Evolutionary conservation across 2,797 vertebrate genomes (phyloP).

Genomic region (Oreochromis grahami): DNA sequence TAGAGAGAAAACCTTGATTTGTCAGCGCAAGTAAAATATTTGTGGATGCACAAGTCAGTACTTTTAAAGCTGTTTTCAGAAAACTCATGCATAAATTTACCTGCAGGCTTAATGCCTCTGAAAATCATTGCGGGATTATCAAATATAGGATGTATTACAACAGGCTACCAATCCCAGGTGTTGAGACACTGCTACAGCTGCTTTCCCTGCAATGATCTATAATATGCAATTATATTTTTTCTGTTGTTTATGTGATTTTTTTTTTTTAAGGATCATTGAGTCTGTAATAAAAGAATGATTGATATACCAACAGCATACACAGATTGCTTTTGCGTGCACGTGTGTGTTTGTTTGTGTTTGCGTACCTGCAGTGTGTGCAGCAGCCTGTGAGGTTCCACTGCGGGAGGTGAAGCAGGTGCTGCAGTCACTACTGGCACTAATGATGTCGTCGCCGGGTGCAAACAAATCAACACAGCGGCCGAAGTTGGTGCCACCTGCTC

Average conservation of each 20-base stretch:
- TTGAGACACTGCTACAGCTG: not conserved
- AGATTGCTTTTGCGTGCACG: not conserved
- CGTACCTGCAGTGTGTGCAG: constrained; percentile 82
- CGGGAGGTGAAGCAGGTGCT: constrained; percentile 84
- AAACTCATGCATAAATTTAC: not conserved
- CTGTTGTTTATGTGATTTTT: not conserved
- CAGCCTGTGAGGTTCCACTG: constrained; percentile 88
- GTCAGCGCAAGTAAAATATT: not conserved
- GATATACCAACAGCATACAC: not conserved
- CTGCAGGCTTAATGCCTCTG: not conserved
- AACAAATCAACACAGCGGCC: constrained; percentile 89
- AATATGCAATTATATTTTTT: not conserved
- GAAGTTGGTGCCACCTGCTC: constrained; percentile 82
- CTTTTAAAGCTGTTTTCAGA: not conserved
- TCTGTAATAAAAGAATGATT: not conserved
- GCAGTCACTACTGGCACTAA: constrained; percentile 89
- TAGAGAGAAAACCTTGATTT: not conserved
- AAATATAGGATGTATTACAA: not conserved
- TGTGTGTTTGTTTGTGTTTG: not conserved
- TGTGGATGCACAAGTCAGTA: not conserved
- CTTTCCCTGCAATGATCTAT: not conserved
- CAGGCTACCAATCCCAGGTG: not conserved
- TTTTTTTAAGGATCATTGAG: not conserved
- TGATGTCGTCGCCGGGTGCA: constrained; percentile 87
- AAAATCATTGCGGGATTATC: not conserved